A percentile compares a stretch with the other conserved stretches of the same genome.
phyloP scores from a whole-genome alignment of 2,888 invertebrate species.

The Agonopterix subpropinquella region DNA sequence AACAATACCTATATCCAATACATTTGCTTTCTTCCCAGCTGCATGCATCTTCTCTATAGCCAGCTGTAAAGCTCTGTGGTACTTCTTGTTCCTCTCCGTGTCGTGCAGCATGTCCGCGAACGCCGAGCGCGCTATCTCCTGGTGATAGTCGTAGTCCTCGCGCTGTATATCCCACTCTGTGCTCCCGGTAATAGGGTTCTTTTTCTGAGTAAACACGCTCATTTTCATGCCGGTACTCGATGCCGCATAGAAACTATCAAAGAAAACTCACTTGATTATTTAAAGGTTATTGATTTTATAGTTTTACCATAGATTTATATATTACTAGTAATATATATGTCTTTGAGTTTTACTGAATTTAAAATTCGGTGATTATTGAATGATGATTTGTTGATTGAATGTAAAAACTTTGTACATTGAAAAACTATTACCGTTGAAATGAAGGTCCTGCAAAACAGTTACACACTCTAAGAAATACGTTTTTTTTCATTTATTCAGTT shows the following conservation, averaged over 20 bases:
- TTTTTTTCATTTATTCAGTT: no score
- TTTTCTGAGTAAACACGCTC: constrained; percentile 83
- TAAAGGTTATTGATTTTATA: not conserved
- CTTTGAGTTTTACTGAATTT: not conserved
- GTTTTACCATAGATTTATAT: no score
- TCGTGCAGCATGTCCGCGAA: constrained; percentile 96
- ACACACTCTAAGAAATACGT: no score
- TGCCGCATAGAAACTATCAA: not conserved
- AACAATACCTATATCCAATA: constrained; percentile 89
- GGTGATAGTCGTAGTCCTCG: constrained; percentile 93
- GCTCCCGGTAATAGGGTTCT: constrained; percentile 88
- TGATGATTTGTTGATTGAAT: no score
- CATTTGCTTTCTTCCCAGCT: constrained; percentile 85
- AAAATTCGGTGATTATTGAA: no score
- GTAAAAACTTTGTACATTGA: no score
- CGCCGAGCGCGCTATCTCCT: constrained; percentile 92
- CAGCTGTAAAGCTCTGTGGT: constrained; percentile 85
- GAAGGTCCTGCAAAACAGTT: no score
- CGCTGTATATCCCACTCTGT: constrained; percentile 90
- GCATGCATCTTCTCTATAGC: constrained; percentile 86
- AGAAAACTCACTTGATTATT: not conserved
- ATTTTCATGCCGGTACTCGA: constrained; percentile 49
- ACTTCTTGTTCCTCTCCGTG: constrained; percentile 93
- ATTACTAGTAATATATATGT: no score
- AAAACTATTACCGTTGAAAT: no score